Conservation (phyloP, 1,140 invertebrate genomes). For the Panagrolaimus sp. region DNA sequence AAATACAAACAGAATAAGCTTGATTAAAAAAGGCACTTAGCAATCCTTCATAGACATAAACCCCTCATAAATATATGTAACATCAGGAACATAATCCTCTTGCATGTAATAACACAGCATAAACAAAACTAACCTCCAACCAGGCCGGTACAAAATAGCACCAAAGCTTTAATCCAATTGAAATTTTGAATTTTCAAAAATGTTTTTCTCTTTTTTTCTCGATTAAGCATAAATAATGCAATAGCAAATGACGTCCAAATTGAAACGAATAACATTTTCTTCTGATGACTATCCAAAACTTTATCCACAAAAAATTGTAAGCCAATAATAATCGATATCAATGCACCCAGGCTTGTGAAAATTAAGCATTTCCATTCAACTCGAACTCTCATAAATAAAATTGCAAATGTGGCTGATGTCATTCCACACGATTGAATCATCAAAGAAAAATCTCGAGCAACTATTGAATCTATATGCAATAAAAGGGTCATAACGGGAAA, state of each 20-base stretch:
- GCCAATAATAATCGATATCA: slow-evolving; percentile 27
- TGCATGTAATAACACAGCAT: neutral
- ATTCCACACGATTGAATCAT: slow-evolving; percentile 46
- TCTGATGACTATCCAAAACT: slow-evolving; percentile 22
- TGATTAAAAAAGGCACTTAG: no score
- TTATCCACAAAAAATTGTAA: slow-evolving; percentile 13
- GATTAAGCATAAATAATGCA: slow-evolving; percentile 47
- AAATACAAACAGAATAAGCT: no score
- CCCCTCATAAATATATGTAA: neutral
- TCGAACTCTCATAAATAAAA: slow-evolving; percentile 31
- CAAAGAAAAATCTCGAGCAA: slow-evolving; percentile 48
- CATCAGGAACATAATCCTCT: neutral
- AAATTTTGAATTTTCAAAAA: slow-evolving; percentile 39
- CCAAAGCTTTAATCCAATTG: slow-evolving; percentile 34
- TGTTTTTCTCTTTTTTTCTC: slow-evolving; percentile 42
- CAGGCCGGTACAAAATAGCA: slow-evolving; percentile 47
- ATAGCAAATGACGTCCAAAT: slow-evolving; percentile 55
- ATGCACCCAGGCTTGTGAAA: slow-evolving; percentile 26
- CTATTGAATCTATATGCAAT: slow-evolving; percentile 33
- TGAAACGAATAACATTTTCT: slow-evolving; percentile 54
- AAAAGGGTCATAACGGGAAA: slow-evolving; percentile 50
- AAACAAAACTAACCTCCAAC: slow-evolving; percentile 40
- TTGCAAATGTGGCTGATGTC: slow-evolving; percentile 35
- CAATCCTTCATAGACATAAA: no score
- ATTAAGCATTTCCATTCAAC: slow-evolving; percentile 32